Evolutionary conservation across 1,140 invertebrate species (phyloP).

Genomic region (Chironomus tepperi): DNA sequence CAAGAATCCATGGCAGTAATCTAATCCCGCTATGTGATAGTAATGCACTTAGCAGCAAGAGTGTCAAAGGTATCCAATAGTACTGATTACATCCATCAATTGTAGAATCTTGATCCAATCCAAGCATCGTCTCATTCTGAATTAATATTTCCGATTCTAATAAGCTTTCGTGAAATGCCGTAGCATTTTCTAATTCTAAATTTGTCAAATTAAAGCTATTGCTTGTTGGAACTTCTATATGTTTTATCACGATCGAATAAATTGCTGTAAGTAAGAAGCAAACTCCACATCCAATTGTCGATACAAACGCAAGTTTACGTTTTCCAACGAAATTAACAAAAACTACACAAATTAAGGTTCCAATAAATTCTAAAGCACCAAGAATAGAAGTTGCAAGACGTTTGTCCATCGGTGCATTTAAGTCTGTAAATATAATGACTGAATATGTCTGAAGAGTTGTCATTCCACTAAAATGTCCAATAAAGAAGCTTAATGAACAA

Average conservation of each 20-base stretch:
- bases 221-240: background rate
- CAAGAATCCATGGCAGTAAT: constrained; percentile 65
- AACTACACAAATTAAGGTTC: constrained; percentile 51
- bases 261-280: constrained; percentile 45
- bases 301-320: constrained; percentile 54
- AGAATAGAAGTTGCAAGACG: constrained; percentile 62
- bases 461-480: constrained; percentile 61
- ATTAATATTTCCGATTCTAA: background rate
- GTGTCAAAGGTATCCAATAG: constrained; percentile 57
- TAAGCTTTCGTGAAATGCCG: background rate
- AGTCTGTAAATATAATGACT: constrained; percentile 55
- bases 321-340: constrained; percentile 62
- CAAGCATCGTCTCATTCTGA: background rate
- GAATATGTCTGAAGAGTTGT: constrained; percentile 61
- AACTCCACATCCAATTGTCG: constrained; percentile 50
- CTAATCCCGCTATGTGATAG: constrained; percentile 58
- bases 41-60: constrained; percentile 57
- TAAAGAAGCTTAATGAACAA: constrained; percentile 54
- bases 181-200: constrained; percentile 31
- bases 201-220: constrained; percentile 21
- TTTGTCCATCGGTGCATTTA: constrained; percentile 60
- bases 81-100: constrained; percentile 32
- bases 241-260: constrained; percentile 32
- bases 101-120: background rate
- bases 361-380: constrained; percentile 56